Base-by-base conservation (phyloP, 2,113 vertebrate species). In the Malurus melanocephalus region DNA sequence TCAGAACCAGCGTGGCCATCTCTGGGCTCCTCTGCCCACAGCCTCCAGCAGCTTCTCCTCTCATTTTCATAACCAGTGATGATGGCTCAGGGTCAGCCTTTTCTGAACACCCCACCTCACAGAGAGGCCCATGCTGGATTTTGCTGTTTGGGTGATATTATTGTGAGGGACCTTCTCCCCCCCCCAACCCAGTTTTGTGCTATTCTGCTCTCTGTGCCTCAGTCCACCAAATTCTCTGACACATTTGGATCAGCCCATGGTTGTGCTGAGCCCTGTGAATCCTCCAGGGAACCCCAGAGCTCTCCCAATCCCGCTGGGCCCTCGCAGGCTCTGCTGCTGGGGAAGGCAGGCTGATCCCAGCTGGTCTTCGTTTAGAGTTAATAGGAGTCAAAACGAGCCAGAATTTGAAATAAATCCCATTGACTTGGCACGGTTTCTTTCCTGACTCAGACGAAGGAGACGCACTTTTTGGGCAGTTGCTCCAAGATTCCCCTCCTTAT, bases 351-450 rank as follows among this genome's bases (percentile, higher is more conserved):
- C 87, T 77, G 65, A 71, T 74, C 90, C 88, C 96, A 96, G 95
- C 93, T 96, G 94, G 89, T 94, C 94, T 93, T 95, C 16, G 19
- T 96, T 96, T 95, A 72, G 85, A 93, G 89, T 92, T 94, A 94
- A 95, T 92, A 94, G 93, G 83, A 95, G 67, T 65, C 87, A 7
- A 89, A 94, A 94, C 35, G 90, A 96, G 96, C 94, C 93, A 94
- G 80, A 93, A 82, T 93, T 87, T 94, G 92, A 95, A 94, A 95
- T 89, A 92, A 95, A 95, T 95, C 92, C 92, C 78, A 8, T 92
- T 69, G 86, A 73, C 92, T 95, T 96, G 92, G 93, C 94, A 79
- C 2, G 0, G 68, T 69, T 92, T 92, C 93, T 94, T 89, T 93
- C 86, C 94, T 94, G 94, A 96, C 93, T 96, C 94, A 95, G 94